Evolutionary conservation across 2,797 vertebrate species (phyloP).

Genomic region (Pangasius larnaudii): DNA sequence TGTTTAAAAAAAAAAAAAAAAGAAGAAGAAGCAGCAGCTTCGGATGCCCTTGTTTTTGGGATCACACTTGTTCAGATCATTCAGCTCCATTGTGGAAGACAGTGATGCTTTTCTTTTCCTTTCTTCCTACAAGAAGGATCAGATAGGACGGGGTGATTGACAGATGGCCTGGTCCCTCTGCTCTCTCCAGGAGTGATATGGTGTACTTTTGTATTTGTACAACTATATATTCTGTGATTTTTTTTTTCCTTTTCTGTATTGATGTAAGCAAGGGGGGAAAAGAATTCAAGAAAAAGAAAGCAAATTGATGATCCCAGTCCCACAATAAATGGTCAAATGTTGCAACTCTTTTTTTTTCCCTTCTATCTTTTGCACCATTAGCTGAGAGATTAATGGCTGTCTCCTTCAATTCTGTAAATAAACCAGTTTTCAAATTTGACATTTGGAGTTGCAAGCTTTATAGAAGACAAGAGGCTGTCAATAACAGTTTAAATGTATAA

Average conservation of each 20-base stretch:
- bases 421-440: constrained; percentile 8
- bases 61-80: not conserved
- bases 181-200: constrained; percentile 70
- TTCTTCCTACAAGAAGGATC: constrained; percentile 23
- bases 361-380: constrained; percentile 9
- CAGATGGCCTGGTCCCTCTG: constrained; percentile 45
- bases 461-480: constrained; percentile 1
- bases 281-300: constrained; percentile 55
- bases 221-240: constrained; percentile 83
- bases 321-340: constrained; percentile 57
- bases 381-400: constrained; percentile 5
- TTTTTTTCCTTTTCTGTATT: constrained; percentile 79
- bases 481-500: not conserved
- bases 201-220: constrained; percentile 85
- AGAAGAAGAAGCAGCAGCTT: not conserved
- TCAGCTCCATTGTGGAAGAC: not conserved
- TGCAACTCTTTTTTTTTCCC: constrained; percentile 41
- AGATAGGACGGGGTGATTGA: constrained; percentile 18
- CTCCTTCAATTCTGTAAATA: constrained; percentile 38
- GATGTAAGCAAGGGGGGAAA: constrained; percentile 77
- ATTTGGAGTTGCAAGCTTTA: constrained; percentile 28
- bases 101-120: not conserved
- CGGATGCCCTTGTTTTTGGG: constrained; percentile 3
- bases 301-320: constrained; percentile 61
- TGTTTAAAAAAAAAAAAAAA: not conserved